Evolutionary conservation across 2,888 invertebrate species (phyloP).

Genomic region (Pasiphila rectangulata): DNA sequence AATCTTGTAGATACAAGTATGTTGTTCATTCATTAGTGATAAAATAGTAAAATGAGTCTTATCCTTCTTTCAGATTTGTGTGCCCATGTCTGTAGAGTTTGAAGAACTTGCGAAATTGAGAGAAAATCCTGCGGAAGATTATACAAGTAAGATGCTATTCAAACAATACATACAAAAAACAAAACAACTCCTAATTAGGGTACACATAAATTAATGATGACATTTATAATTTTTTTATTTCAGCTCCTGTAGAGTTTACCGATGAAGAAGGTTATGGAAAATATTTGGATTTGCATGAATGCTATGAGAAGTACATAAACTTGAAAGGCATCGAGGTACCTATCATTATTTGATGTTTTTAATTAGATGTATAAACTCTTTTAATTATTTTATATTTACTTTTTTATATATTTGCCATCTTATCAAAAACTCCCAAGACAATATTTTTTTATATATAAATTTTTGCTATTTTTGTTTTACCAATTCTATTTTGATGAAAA

Average conservation of each 20-base stretch:
- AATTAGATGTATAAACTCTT: neutral
- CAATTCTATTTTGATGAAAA: too few relatives aligned
- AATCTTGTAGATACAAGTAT: too few relatives aligned
- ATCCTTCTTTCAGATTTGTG: slow-evolving; percentile 83
- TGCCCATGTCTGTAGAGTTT: slow-evolving; percentile 99
- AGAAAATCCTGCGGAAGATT: slow-evolving; percentile 93
- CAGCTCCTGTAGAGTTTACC: slow-evolving; percentile 95
- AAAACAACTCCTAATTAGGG: neutral
- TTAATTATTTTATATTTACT: neutral
- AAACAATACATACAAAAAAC: too few relatives aligned
- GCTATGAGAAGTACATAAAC: slow-evolving; percentile 97
- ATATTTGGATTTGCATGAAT: slow-evolving; percentile 97
- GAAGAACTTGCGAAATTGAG: slow-evolving; percentile 94
- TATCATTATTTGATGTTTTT: neutral
- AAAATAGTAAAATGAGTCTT: too few relatives aligned
- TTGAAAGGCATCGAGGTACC: slow-evolving; percentile 95
- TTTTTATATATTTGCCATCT: too few relatives aligned
- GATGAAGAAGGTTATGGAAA: slow-evolving; percentile 99
- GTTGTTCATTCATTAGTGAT: too few relatives aligned
- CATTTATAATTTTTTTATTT: slow-evolving; percentile 30
- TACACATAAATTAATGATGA: neutral
- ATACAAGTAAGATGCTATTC: slow-evolving; percentile 79
- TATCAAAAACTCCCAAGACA: too few relatives aligned
- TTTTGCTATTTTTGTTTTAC: too few relatives aligned
- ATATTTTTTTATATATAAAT: too few relatives aligned